Percentiles rank a stretch among this genome's conserved stretches.
Conservation (phyloP, 2,888 invertebrate species). For the Anoplius nigerrimus region DNA sequence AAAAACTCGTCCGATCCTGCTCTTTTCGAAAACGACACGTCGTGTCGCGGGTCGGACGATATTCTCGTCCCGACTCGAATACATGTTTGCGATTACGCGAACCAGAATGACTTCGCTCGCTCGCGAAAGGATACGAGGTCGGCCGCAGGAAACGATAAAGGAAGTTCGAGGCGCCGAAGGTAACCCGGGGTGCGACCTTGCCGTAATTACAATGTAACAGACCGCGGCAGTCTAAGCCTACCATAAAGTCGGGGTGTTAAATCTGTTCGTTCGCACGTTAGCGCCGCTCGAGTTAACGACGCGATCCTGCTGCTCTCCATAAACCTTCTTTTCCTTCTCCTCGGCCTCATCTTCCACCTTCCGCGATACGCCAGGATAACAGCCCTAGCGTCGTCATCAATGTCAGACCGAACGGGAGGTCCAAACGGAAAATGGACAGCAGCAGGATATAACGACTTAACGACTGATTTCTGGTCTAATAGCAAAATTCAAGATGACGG, state of each 20-base stretch:
- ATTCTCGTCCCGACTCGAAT: no score
- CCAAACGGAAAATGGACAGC: no score
- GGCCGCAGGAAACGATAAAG: not conserved
- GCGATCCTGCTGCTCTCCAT: slow-evolving; percentile 13
- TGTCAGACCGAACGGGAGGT: no score
- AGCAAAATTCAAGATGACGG: no score
- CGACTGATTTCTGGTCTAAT: no score
- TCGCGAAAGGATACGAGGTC: no score
- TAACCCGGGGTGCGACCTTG: slow-evolving; percentile 4
- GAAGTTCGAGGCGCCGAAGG: slow-evolving; percentile 19
- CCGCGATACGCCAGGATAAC: slow-evolving; percentile 25
- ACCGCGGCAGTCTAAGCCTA: slow-evolving; percentile 9
- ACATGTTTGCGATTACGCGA: no score
- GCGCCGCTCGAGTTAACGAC: slow-evolving; percentile 41
- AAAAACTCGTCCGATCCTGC: no score
- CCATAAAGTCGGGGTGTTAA: slow-evolving; percentile 36
- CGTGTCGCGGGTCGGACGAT: no score
- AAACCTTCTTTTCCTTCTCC: slow-evolving; percentile 28
- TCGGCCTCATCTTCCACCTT: slow-evolving; percentile 29
- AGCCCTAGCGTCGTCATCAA: slow-evolving; percentile 30
- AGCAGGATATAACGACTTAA: no score
- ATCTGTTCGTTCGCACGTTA: slow-evolving; percentile 36
- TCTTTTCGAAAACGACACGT: no score
- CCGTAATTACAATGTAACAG: slow-evolving; percentile 14
- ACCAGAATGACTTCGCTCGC: no score